Percentiles rank a stretch among this genome's conserved stretches.
These are phyloP conservation scores for Apteryx owenii DNA, from an alignment of 2,113 vertebrate species.

Conservation along the genomic window DNA sequence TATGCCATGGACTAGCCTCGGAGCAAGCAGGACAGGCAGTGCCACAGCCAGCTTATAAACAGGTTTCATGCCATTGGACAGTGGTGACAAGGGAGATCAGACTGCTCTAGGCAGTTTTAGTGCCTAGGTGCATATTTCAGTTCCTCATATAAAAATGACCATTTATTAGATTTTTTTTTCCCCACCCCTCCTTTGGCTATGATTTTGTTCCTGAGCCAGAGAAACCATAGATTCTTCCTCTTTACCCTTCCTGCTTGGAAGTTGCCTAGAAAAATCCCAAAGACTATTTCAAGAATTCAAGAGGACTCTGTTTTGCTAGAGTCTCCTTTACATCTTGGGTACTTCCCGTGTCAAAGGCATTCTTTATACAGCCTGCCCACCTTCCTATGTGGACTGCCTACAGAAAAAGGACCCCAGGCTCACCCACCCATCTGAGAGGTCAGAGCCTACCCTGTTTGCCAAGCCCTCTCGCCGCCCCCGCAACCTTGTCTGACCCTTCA, in stretches of 20 bases:
- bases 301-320: neutral
- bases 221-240: neutral
- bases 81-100: neutral
- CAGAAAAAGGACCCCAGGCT: accelerated
- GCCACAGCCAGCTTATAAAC: neutral
- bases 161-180: neutral
- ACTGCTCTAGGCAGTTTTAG: neutral
- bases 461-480: too few relatives aligned
- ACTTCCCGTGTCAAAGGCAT: neutral
- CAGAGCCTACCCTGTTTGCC: neutral
- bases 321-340: neutral
- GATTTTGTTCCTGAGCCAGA: neutral
- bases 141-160: neutral
- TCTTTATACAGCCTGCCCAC: neutral
- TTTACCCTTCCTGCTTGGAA: neutral
- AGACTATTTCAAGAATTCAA: neutral
- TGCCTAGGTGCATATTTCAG: neutral
- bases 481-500: neutral
- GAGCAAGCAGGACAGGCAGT: neutral
- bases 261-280: neutral
- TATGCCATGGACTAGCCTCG: neutral
- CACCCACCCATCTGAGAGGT: neutral
- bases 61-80: neutral
- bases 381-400: neutral
- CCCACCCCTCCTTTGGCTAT: neutral